A percentile compares a stretch with the other conserved stretches of the same genome.
These are phyloP conservation scores for Pteria penguin DNA, from an alignment of 2,888 invertebrate genomes.

Conservation along the genomic window DNA sequence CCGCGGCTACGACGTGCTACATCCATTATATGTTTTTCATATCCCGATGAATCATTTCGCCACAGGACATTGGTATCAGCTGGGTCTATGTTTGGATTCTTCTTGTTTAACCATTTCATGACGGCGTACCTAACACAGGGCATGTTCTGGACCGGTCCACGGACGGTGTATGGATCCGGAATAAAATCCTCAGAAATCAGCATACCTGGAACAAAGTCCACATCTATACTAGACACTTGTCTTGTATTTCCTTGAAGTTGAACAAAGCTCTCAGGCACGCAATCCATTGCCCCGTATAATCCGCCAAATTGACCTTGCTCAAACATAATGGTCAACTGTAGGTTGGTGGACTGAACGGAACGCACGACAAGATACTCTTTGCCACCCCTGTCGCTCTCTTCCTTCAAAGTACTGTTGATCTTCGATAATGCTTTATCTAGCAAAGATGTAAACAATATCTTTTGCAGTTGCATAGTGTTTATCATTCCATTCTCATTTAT, in stretches of 20 bases:
- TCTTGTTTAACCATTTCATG: conserved; percentile 52
- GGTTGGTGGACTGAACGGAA: too few species aligned
- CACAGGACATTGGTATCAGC: conserved; percentile 44
- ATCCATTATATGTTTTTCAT: conserved; percentile 57
- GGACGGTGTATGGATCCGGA: conserved; percentile 17
- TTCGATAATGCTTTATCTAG: conserved; percentile 8
- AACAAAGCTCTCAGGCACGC: too few species aligned
- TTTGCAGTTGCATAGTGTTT: conserved; percentile 12
- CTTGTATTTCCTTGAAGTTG: too few species aligned
- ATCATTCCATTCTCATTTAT: too few species aligned
- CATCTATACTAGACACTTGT: too few species aligned
- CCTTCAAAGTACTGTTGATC: too few species aligned
- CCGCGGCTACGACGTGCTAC: conserved; percentile 33
- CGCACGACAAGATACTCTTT: too few species aligned
- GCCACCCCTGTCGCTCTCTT: too few species aligned
- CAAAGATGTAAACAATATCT: conserved; percentile 15
- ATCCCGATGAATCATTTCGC: conserved; percentile 54
- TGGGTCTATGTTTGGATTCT: not conserved
- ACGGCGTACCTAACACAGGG: conserved; percentile 51
- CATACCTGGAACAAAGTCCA: conserved; percentile 56
- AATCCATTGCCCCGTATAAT: too few species aligned
- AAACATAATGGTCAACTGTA: too few species aligned
- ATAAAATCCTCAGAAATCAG: conserved; percentile 41
- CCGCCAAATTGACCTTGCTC: too few species aligned
- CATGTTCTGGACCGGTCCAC: conserved; percentile 19